These are phyloP conservation scores for Lemur catta DNA, from an alignment of 2,797 vertebrate genomes.

Conservation along the genomic window DNA sequence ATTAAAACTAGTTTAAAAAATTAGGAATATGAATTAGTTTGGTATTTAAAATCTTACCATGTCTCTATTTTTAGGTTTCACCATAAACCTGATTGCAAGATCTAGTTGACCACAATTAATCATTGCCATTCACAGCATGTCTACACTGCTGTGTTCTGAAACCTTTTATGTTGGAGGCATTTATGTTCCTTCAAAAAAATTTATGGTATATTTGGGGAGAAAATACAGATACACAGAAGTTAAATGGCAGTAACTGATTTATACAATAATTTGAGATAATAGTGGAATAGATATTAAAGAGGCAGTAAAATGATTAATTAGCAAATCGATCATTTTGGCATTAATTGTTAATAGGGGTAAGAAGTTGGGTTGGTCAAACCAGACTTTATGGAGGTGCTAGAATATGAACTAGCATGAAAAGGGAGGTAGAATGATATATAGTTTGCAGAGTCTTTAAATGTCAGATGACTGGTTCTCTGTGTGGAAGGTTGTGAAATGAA, in stretches of 20 bases:
- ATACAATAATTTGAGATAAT: conserved; percentile 22
- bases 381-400: neutral
- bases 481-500: neutral
- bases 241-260: neutral
- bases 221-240: neutral
- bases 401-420: neutral
- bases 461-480: neutral
- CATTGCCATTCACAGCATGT: neutral
- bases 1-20: neutral
- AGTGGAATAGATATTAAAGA: neutral
- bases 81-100: neutral
- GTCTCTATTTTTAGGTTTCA: neutral
- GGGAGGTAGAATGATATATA: neutral
- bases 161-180: neutral
- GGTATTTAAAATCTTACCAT: neutral
- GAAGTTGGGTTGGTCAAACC: neutral
- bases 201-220: neutral
- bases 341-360: conserved; percentile 8
- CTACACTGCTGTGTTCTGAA: neutral
- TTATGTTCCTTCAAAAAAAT: neutral
- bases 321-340: neutral
- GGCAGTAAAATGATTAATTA: conserved; percentile 33
- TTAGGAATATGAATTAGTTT: neutral
- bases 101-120: neutral
- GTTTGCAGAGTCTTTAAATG: neutral